Evolutionary conservation across 2,888 invertebrate species (phyloP), one percentile per base, ranked within the genome.

Genomic region (Leucozona laternaria): DNA sequence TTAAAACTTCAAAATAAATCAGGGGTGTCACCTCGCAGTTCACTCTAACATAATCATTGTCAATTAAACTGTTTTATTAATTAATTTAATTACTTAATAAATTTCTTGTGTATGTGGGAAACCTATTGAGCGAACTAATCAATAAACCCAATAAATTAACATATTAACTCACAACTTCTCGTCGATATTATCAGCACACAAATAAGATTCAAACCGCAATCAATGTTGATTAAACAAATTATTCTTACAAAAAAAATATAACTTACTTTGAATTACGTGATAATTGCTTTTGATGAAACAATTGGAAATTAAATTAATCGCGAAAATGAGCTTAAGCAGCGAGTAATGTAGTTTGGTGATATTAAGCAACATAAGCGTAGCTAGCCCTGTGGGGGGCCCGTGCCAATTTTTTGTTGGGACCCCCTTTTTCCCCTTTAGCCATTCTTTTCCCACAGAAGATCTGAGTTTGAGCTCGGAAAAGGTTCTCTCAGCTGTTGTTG

Each of bases 131-230:
- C 43, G 2, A 7, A n/a, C 1, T 43, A n/a, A 43, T 43, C 43
- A n/a, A n/a, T n/a, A n/a, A 43, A 43, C n/a, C 43, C 43, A 43
- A 43, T n/a, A 43, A 43, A 43, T 43, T 43, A n/a, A n/a, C n/a
- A n/a, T 7, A 40, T 43, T 43, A 43, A 43, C n/a, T 43, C 1
- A n/a, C 2, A 43, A n/a, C 15, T 43, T 43, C 7, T 43, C 43
- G 43, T 15, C 43, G 43, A n/a, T 43, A 4, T 4, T 43, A n/a
- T 43, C 1, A 40, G 15, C 40, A 43, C n/a, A 43, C 43, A 31
- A 31, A 31, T 31, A 8, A 7, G 15, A 15, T 5, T 5, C 6
- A n/a, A n/a, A n/a, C n/a, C 13, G 7, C n/a, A 43, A 43, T 43
- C n/a, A 43, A 43, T n/a, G n/a, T 4, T n/a, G 43, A n/a, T 43